Evolutionary conservation across 1,140 invertebrate species (phyloP), one percentile per base, ranked within the genome.

Genomic region (Drosophila nikananu): DNA sequence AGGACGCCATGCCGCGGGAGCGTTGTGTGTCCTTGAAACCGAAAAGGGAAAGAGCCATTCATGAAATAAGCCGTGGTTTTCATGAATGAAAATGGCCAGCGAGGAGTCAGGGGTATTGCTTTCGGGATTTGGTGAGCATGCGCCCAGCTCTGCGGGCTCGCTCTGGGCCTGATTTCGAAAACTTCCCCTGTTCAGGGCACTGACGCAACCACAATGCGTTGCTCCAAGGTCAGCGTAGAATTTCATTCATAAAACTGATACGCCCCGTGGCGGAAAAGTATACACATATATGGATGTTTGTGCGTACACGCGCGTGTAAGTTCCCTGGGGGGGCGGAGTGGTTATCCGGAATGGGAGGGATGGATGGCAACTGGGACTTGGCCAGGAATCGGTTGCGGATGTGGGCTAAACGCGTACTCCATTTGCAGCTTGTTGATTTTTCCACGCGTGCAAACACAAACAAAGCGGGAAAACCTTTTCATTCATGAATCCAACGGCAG

Each of bases 401-500:
- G 65, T 49, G 64, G 46, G 44, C 49, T 48, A 57, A 74, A 39
- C 44, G 66, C 54, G 59, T 37, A 60, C 72, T 75, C 60, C 58
- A 73, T 87, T 90, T 82, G 82, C 74, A 67, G 86, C 86, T 86
- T 90, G 86, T 90, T 90, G 86, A 90, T 86, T 91, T 90, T 91
- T 62, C 81, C 81, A 79, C 81, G 84, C 77, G 84, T 83, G 84
- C 82, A 81, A 83, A 83, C 77, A 83, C 77, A 68, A 66, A 80
- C 70, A 86, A 72, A 64, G 75, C 63, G 65, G 68, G 60, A 79
- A 55, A 79, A 73, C 65, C 77, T 78, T 83, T 89, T 83, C 80
- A 89, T 87, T 83, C 76, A 78, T 78, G 39, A 78, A 78, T 59
- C 13, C 44, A 59, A 35, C 44, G 15, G 10, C 23, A n/a, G 32